Evolutionary conservation across 2,113 vertebrate species (phyloP).

Genomic region (Vombatus ursinus): DNA sequence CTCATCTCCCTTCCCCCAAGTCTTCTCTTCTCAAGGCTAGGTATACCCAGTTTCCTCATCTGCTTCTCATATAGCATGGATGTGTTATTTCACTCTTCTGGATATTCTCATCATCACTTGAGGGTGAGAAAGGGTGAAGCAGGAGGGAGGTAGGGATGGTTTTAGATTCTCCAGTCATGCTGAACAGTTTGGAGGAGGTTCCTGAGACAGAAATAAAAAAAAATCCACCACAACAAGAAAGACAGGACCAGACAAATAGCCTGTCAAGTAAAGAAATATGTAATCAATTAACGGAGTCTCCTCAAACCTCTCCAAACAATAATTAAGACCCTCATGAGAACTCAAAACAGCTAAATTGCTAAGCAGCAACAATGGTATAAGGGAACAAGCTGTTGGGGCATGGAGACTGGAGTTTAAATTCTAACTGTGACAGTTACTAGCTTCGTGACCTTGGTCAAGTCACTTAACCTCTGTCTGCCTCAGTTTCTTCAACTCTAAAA

Average conservation of each 20-base stretch:
- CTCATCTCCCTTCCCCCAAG: neutral
- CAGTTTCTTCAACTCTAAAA: neutral
- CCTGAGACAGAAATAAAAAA: neutral
- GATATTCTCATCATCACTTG: neutral
- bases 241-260: neutral
- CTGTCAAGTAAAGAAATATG: constrained; percentile 61
- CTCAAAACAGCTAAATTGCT: constrained; percentile 40
- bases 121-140: neutral
- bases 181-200: neutral
- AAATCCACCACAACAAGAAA: neutral
- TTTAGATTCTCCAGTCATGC: neutral
- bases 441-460: neutral
- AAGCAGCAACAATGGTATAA: neutral
- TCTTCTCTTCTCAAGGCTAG: neutral
- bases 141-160: neutral
- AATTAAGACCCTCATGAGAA: constrained; percentile 67
- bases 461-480: neutral
- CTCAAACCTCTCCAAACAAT: constrained; percentile 59
- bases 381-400: neutral
- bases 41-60: neutral
- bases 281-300: constrained; percentile 59
- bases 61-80: no score
- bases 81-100: neutral
- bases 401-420: neutral
- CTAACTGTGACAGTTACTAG: neutral